phyloP scores from a whole-genome alignment of 2,888 invertebrate genomes.

The Mesochorus sp. region DNA sequence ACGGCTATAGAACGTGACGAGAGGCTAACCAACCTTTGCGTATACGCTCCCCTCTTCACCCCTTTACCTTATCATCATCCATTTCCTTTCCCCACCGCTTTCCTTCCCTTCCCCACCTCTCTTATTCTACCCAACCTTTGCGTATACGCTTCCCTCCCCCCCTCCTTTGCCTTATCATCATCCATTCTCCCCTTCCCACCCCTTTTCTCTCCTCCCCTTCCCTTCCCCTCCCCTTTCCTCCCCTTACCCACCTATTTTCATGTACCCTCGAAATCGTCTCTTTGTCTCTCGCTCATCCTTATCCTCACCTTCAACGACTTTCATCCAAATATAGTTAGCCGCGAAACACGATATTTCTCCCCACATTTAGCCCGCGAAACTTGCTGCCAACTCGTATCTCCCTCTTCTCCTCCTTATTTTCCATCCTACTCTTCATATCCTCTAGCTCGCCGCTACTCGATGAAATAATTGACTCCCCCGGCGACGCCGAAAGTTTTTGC shows the following conservation, averaged over 20 bases:
- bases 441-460: slow-evolving; percentile 26
- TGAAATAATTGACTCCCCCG: slow-evolving; percentile 40
- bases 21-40: slow-evolving; percentile 51
- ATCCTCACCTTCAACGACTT: slow-evolving; percentile 38
- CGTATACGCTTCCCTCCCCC: neutral
- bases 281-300: slow-evolving; percentile 26
- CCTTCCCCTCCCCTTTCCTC: neutral
- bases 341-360: slow-evolving; percentile 57
- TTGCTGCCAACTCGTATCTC: slow-evolving; percentile 34
- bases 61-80: slow-evolving; percentile 38
- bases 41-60: slow-evolving; percentile 5
- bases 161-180: no score
- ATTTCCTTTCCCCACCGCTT: no score
- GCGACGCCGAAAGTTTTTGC: slow-evolving; percentile 34
- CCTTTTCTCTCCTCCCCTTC: neutral
- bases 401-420: neutral
- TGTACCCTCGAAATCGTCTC: slow-evolving; percentile 7
- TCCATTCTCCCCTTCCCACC: slow-evolving; percentile 5
- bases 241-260: neutral
- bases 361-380: slow-evolving; percentile 35
- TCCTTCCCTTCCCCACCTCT: slow-evolving; percentile 1
- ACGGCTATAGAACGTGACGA: slow-evolving; percentile 58
- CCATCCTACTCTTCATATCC: neutral
- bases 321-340: slow-evolving; percentile 44
- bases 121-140: neutral